phyloP scores from a whole-genome alignment of 2,113 vertebrate genomes.

The Clupea harengus region DNA sequence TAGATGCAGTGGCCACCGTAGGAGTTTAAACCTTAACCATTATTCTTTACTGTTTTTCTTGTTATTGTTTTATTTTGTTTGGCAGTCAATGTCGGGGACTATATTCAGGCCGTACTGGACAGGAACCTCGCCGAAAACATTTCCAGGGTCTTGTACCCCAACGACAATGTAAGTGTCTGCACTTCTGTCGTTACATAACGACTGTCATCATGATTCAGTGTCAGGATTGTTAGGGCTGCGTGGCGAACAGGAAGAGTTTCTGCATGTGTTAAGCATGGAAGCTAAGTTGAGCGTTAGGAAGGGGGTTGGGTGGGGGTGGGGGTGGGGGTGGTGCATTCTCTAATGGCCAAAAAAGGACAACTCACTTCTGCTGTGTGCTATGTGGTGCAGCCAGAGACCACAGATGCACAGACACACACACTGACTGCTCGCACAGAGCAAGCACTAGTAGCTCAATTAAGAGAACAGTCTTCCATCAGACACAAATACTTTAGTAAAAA shows the following conservation, averaged over 20 bases:
- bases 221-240: not conserved
- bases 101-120: constrained; percentile 82
- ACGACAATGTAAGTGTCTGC: constrained; percentile 36
- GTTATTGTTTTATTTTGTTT: constrained; percentile 4
- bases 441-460: not conserved
- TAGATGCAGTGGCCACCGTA: not conserved
- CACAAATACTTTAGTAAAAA: not conserved
- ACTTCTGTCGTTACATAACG: not conserved
- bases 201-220: not conserved
- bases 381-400: not conserved
- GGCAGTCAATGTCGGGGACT: constrained; percentile 83
- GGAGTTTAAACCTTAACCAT: not conserved
- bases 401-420: not conserved
- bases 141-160: constrained; percentile 85
- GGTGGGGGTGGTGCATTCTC: not conserved
- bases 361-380: not conserved
- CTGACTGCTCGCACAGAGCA: too few relatives aligned
- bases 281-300: not conserved
- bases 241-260: not conserved
- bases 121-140: constrained; percentile 89
- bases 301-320: not conserved
- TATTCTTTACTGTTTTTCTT: not conserved
- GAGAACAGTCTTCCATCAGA: not conserved
- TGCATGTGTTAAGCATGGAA: not conserved
- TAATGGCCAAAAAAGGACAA: not conserved